phyloP scores from a whole-genome alignment of 2,888 invertebrate species.

The Drosophila birchii region DNA sequence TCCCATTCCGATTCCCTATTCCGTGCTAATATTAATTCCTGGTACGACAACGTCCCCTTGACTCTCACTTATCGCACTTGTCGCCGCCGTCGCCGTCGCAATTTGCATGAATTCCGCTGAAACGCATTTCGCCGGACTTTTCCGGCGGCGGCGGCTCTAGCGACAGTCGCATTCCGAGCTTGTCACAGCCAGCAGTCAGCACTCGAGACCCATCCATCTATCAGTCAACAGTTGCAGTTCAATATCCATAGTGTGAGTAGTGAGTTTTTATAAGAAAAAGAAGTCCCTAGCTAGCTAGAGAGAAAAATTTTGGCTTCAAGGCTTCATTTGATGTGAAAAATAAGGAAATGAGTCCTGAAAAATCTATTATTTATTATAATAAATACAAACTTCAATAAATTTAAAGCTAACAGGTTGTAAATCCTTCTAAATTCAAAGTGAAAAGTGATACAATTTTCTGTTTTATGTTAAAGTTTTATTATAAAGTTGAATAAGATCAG shows the following conservation, averaged over 20 bases:
- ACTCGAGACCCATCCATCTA: not conserved
- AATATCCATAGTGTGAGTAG: not conserved
- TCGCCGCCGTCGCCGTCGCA: constrained; percentile 1
- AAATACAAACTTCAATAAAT: too few relatives aligned
- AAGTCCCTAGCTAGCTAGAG: too few relatives aligned
- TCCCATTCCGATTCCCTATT: constrained; percentile 18
- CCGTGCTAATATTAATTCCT: constrained; percentile 35
- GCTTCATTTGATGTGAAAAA: too few relatives aligned
- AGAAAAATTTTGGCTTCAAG: too few relatives aligned
- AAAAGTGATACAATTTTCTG: too few relatives aligned
- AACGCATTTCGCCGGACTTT: constrained; percentile 40
- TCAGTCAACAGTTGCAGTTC: constrained; percentile 13
- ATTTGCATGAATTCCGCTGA: constrained; percentile 44
- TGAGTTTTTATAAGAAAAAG: not conserved
- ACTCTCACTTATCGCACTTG: constrained; percentile 68
- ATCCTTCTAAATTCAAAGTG: too few relatives aligned
- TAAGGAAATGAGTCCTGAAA: too few relatives aligned
- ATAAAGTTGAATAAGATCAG: too few relatives aligned
- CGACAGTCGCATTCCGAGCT: constrained; percentile 32
- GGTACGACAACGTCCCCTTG: constrained; percentile 55
- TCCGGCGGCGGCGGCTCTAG: constrained; percentile 16
- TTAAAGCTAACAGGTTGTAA: too few relatives aligned
- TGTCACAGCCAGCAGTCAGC: constrained; percentile 18
- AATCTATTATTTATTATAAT: too few relatives aligned
- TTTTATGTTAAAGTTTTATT: too few relatives aligned